These are phyloP conservation scores for Petrocephalus zakoni DNA, from an alignment of 2,113 vertebrate genomes.

Conservation along the genomic window DNA sequence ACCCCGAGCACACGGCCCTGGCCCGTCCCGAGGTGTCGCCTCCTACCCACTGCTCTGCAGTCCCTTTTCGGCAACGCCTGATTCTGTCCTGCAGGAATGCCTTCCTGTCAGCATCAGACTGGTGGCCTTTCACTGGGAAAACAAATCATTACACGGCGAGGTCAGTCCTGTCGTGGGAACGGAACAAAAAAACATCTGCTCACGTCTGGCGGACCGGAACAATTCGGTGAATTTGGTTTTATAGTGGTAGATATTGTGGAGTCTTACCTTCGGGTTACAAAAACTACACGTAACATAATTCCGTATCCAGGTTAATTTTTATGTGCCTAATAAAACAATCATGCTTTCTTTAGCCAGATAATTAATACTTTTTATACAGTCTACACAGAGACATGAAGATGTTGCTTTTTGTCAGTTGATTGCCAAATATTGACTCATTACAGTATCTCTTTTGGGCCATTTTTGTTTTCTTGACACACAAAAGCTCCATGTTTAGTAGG, in stretches of 20 bases:
- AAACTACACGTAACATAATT: not conserved
- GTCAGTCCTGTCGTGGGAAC: not conserved
- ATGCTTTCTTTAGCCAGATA: not conserved
- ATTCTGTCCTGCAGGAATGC: not conserved
- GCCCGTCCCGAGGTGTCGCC: not conserved
- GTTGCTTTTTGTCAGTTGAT: not conserved
- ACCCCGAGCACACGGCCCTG: not conserved
- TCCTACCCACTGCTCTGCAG: not conserved
- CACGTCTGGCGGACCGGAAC: not conserved
- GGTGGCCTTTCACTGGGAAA: constrained; percentile 9
- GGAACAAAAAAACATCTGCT: not conserved
- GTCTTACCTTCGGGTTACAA: not conserved
- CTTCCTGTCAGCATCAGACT: not conserved
- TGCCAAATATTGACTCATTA: not conserved
- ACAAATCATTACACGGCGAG: not conserved
- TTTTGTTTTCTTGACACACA: no score
- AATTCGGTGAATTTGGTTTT: not conserved
- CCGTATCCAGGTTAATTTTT: not conserved
- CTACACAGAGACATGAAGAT: not conserved
- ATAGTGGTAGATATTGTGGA: not conserved
- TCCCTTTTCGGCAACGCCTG: not conserved
- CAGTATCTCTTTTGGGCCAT: no score
- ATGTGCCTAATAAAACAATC: not conserved
- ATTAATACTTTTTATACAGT: not conserved
- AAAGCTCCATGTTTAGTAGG: no score